phyloP scores from a whole-genome alignment of 2,888 invertebrate genomes.

The Hirtodrosophila cameraria region DNA sequence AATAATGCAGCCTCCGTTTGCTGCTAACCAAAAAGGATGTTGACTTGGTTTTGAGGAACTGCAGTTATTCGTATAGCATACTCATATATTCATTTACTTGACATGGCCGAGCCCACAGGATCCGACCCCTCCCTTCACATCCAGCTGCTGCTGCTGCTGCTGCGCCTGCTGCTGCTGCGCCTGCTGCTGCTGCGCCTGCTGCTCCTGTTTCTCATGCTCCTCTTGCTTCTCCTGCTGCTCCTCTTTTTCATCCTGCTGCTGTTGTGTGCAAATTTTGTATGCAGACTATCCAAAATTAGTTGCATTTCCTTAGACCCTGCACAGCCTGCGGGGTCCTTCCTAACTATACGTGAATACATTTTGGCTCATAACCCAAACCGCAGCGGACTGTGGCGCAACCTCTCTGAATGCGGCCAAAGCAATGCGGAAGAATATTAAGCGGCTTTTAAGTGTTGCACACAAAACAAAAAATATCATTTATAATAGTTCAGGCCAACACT shows the following conservation, averaged over 20 bases:
- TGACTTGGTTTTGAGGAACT: conserved; percentile 79
- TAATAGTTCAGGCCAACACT: conserved; percentile 6
- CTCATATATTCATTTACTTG: conserved; percentile 77
- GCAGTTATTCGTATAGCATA: conserved; percentile 73
- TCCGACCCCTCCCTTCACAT: background rate
- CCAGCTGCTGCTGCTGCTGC: conserved; percentile 1
- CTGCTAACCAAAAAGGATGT: conserved; percentile 75
- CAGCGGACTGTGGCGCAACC: conserved; percentile 50
- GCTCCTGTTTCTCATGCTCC: conserved; percentile 17
- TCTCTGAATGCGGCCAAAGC: conserved; percentile 76
- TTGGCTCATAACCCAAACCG: conserved; percentile 48
- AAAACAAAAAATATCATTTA: conserved; percentile 30
- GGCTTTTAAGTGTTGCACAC: conserved; percentile 73
- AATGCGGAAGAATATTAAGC: conserved; percentile 78
- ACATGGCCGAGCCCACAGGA: conserved; percentile 61
- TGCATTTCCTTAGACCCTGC: conserved; percentile 49
- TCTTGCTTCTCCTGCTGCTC: background rate
- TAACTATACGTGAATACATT: conserved; percentile 20
- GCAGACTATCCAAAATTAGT: conserved; percentile 66
- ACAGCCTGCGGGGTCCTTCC: background rate
- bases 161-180: background rate
- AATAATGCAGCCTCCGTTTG: conserved; percentile 51
- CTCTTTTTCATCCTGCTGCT: conserved; percentile 20
- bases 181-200: background rate
- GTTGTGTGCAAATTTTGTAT: conserved; percentile 51